A percentile compares a stretch with the other conserved stretches of the same genome.
Evolutionary conservation across 2,113 vertebrate genomes (phyloP).

Genomic region (Chaetops frenatus): DNA sequence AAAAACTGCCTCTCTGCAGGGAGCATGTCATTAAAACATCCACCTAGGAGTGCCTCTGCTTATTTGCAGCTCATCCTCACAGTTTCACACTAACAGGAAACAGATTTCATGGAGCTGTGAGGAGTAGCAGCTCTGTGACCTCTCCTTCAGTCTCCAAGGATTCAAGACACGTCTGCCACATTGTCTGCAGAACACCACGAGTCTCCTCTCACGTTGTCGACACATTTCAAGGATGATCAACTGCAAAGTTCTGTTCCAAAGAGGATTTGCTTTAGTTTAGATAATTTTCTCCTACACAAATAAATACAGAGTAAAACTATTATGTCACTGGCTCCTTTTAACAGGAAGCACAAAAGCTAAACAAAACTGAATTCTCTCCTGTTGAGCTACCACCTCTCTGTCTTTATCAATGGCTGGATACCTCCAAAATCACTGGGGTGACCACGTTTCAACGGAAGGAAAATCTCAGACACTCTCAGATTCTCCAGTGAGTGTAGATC

Average conservation of each 20-base stretch:
- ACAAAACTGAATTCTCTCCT: neutral
- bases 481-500: slow-evolving; percentile 7
- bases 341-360: slow-evolving; percentile 30
- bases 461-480: neutral
- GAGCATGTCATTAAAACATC: neutral
- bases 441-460: neutral
- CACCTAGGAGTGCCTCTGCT: neutral
- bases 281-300: slow-evolving; percentile 33
- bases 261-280: slow-evolving; percentile 32
- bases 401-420: neutral
- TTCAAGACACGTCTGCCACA: slow-evolving; percentile 43
- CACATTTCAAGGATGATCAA: slow-evolving; percentile 24
- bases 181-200: slow-evolving; percentile 41
- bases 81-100: slow-evolving; percentile 51
- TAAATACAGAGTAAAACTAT: slow-evolving; percentile 7
- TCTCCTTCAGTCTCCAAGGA: slow-evolving; percentile 26
- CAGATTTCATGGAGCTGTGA: slow-evolving; percentile 7
- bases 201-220: slow-evolving; percentile 48
- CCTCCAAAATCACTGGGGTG: neutral
- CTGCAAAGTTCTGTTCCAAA: slow-evolving; percentile 33
- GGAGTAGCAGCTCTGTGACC: slow-evolving; percentile 47
- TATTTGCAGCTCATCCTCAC: neutral
- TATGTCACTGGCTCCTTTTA: slow-evolving; percentile 15
- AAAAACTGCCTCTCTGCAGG: neutral
- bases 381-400: neutral